Conservation (phyloP, 2,888 invertebrate species). For the Drosophila stalkeri region DNA sequence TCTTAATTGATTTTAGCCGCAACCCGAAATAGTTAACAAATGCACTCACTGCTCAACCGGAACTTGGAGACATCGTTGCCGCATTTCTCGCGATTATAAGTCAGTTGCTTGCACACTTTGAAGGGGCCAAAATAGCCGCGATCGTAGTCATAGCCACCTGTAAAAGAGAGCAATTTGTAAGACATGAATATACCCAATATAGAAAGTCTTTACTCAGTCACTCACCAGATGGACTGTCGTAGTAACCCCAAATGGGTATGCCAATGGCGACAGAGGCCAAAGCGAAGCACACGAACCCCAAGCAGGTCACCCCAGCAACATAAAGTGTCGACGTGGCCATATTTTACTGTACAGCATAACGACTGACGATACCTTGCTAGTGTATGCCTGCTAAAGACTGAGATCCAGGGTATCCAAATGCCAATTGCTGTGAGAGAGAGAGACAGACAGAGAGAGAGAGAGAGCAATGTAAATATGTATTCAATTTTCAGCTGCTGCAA, state of each 20-base stretch:
- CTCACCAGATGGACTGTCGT: conserved; percentile 87
- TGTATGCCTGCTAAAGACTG: conserved; percentile 47
- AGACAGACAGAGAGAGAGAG: background rate
- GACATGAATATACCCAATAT: accelerated
- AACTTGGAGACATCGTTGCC: conserved; percentile 92
- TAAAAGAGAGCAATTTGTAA: background rate
- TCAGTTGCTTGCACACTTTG: conserved; percentile 92
- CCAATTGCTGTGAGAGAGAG: conserved; percentile 7
- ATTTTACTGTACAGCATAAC: conserved; percentile 82
- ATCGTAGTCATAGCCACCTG: conserved; percentile 87
- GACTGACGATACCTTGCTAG: conserved; percentile 49
- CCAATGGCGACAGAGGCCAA: conserved; percentile 93
- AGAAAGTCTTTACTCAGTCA: conserved; percentile 40
- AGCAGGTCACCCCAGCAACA: conserved; percentile 85
- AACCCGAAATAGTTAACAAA: background rate
- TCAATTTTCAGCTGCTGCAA: conserved; percentile 21
- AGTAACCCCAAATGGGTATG: conserved; percentile 95
- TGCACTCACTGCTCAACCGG: conserved; percentile 90
- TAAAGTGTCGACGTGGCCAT: conserved; percentile 85
- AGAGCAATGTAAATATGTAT: conserved; percentile 11
- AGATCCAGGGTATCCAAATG: conserved; percentile 53
- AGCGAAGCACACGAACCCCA: conserved; percentile 91
- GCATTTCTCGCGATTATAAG: conserved; percentile 93
- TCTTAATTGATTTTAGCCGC: background rate
- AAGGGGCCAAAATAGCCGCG: conserved; percentile 95